Evolutionary conservation across 92 coral and sea anemone species (phyloP).

Genomic region (Metridium senile): DNA sequence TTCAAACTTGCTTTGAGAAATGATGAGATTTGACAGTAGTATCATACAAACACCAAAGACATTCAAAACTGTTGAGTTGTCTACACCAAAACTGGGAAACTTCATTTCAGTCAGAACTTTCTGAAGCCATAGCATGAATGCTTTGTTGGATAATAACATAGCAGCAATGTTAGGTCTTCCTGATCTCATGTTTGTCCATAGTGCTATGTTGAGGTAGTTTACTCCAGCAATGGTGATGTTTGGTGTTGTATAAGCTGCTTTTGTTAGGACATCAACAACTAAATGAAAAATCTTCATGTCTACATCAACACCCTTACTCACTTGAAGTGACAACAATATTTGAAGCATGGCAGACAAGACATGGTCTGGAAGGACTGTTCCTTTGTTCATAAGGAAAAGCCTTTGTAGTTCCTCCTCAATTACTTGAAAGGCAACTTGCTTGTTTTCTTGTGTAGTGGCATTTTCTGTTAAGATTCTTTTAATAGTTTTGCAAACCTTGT

Average conservation of each 20-base stretch:
- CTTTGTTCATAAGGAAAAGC: conserved; percentile 70
- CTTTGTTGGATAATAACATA: conserved; percentile 62
- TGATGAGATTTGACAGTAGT: conserved; percentile 42
- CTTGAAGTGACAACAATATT: conserved; percentile 51
- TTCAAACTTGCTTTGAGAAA: conserved; percentile 26
- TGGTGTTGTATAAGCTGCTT: conserved; percentile 18
- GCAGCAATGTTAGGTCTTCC: conserved; percentile 47
- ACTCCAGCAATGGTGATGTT: conserved; percentile 40
- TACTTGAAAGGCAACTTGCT: conserved; percentile 3
- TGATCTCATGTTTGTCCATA: conserved; percentile 46
- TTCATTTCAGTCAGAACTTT: conserved; percentile 17
- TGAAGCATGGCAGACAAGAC: conserved; percentile 59
- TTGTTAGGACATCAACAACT: conserved; percentile 66
- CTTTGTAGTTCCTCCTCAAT: conserved; percentile 64
- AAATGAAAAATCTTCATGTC: conserved; percentile 79
- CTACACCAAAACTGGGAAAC: neutral
- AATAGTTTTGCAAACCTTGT: conserved; percentile 6
- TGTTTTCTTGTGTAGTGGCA: neutral
- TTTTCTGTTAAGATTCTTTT: neutral
- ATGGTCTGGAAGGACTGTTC: conserved; percentile 42
- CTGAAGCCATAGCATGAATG: conserved; percentile 50
- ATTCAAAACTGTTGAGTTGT: conserved; percentile 1
- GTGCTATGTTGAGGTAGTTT: conserved; percentile 69
- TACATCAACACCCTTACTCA: conserved; percentile 25
- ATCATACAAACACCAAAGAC: conserved; percentile 33